Conservation (phyloP, 2,113 vertebrate species). For the Astur gentilis region DNA sequence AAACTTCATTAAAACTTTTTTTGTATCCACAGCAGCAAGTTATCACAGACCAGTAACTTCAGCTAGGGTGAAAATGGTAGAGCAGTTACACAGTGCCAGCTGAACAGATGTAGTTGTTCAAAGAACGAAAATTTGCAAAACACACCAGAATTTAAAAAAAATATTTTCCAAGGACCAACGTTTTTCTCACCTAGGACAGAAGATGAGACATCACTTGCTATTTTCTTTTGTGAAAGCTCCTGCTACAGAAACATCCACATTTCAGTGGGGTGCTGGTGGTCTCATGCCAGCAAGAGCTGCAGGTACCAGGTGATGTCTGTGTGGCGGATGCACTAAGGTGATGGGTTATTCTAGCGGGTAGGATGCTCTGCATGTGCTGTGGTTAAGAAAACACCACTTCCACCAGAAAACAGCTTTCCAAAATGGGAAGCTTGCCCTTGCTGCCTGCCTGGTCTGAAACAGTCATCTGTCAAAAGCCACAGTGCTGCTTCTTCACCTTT, state of each 20-base stretch:
- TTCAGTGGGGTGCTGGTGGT: background rate
- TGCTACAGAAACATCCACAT: background rate
- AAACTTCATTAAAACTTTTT: background rate
- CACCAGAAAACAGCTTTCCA: background rate
- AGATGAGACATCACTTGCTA: background rate
- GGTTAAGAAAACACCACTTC: background rate
- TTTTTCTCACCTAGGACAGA: background rate
- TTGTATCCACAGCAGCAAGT: background rate
- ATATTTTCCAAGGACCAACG: background rate
- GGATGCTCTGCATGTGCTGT: fast-evolving
- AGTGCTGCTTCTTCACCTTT: background rate
- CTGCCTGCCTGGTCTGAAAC: background rate
- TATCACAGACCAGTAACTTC: background rate
- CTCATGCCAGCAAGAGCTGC: background rate
- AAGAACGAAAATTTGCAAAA: background rate
- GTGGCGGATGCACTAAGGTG: background rate
- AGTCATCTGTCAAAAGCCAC: background rate
- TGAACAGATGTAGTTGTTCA: background rate
- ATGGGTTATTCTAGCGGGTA: background rate
- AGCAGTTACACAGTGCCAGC: background rate
- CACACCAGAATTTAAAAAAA: background rate
- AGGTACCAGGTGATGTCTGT: background rate
- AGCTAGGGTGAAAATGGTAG: background rate
- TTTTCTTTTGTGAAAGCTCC: background rate
- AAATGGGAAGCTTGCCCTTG: background rate